Conservation (phyloP, 1,140 invertebrate species). For the Varroa destructor region DNA sequence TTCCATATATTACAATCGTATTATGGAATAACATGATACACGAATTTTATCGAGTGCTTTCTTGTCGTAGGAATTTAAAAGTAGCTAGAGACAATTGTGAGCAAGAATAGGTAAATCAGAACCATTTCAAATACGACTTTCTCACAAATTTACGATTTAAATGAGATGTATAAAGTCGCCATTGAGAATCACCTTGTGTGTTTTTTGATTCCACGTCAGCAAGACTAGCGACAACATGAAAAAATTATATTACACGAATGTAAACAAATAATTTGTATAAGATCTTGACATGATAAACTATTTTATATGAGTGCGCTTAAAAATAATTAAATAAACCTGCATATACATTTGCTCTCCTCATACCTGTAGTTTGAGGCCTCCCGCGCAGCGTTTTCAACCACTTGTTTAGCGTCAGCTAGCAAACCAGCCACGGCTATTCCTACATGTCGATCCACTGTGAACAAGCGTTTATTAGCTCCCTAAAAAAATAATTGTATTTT, state of each 20-base stretch:
- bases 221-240: not conserved
- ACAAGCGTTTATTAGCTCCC: slow-evolving; percentile 83
- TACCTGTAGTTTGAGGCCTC: slow-evolving; percentile 80
- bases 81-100: no score
- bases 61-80: no score
- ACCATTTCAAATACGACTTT: no score
- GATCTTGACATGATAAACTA: slow-evolving; percentile 28
- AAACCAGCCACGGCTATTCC: slow-evolving; percentile 86
- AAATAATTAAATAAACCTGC: not conserved
- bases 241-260: no score
- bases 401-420: slow-evolving; percentile 79
- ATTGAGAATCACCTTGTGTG: no score
- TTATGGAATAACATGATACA: no score
- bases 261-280: not conserved
- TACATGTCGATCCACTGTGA: slow-evolving; percentile 82
- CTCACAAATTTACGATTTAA: no score
- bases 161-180: no score
- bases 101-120: no score
- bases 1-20: no score
- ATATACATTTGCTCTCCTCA: slow-evolving; percentile 69
- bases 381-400: slow-evolving; percentile 72
- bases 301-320: slow-evolving; percentile 6
- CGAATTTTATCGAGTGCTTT: no score
- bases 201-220: no score
- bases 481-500: slow-evolving; percentile 36